Evolutionary conservation across 1,140 invertebrate genomes (phyloP), one percentile per base, ranked within the genome.

Genomic region (Drosophila mayri): DNA sequence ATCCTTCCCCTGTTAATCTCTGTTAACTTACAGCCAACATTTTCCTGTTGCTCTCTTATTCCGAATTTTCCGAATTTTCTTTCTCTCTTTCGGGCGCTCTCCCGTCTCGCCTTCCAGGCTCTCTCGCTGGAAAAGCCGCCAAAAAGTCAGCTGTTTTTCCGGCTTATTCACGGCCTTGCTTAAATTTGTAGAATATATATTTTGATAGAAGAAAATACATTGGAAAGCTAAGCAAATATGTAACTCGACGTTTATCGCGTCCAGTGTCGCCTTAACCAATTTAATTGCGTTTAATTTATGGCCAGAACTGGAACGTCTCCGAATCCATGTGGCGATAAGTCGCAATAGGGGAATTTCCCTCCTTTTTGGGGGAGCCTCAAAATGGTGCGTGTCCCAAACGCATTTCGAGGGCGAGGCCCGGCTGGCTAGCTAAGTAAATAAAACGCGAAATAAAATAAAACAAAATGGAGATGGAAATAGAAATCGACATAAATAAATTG

Each of bases 331-430:
- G 55, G 30, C 65, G 54, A 63, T 76, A 55, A 47, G 64, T 52
- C 30, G 52, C 44, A 25, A 25, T 46, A 25, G 20, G 14, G 41
- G 66, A 12, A 37, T 22, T 38, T 20, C 52, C 52, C 50, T 1
- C 7, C 14, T 52, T 40, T 41, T 40, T 30, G 30, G 46, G 18
- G 20, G 35, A 5, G 20, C 40, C 28, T 20, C 46, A 66, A 81
- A 87, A 90, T 88, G 73, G 85, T 88, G 84, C 85, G 84, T 88
- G 85, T 74, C 58, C 77, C 75, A 88, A 85, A 75, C 76, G 77
- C 65, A 71, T 90, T 84, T 88, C 44, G 47, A 70, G 57, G 79
- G 66, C 68, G 46, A 79, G 70, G 62, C 80, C 43, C 61, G 65
- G 25, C 61, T 12, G 28, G 28, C 47, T 41, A 40, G 60, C 64